Percentiles rank a stretch among this genome's conserved stretches.
Conservation (phyloP, 2,113 vertebrate species). For the Cygnus buccinator region DNA sequence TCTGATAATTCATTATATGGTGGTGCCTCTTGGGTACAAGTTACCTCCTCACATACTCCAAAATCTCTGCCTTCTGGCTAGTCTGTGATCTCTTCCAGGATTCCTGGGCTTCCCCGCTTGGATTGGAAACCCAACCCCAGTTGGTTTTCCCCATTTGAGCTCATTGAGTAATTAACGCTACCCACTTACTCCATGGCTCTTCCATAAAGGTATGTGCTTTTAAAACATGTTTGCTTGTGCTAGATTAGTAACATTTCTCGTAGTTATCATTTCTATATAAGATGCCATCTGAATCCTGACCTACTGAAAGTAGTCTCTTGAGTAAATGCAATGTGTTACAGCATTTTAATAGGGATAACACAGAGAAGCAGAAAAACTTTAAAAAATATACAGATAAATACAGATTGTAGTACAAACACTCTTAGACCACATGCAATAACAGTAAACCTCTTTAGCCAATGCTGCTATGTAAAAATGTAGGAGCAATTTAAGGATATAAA, state of each 20-base stretch:
- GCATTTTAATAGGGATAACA: background rate
- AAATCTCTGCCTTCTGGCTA: too few species aligned
- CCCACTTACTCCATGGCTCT: too few species aligned
- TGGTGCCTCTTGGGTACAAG: too few species aligned
- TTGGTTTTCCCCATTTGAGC: too few species aligned
- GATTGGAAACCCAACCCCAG: too few species aligned
- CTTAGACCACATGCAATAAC: background rate
- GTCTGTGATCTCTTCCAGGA: too few species aligned
- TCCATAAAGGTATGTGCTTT: background rate
- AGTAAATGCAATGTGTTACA: background rate
- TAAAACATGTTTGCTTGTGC: background rate
- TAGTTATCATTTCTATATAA: background rate
- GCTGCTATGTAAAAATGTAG: background rate
- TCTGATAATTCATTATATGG: too few species aligned
- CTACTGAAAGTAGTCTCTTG: background rate
- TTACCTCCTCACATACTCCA: too few species aligned
- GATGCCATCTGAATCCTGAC: background rate
- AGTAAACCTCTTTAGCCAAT: background rate
- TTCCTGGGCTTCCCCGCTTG: too few species aligned
- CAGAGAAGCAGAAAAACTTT: background rate
- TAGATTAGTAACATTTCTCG: background rate
- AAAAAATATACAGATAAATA: background rate
- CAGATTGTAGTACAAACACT: background rate
- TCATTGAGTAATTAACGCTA: too few species aligned
- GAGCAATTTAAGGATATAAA: background rate